Conservation (phyloP, 2,888 invertebrate genomes). For the Mythimna lalbum region DNA sequence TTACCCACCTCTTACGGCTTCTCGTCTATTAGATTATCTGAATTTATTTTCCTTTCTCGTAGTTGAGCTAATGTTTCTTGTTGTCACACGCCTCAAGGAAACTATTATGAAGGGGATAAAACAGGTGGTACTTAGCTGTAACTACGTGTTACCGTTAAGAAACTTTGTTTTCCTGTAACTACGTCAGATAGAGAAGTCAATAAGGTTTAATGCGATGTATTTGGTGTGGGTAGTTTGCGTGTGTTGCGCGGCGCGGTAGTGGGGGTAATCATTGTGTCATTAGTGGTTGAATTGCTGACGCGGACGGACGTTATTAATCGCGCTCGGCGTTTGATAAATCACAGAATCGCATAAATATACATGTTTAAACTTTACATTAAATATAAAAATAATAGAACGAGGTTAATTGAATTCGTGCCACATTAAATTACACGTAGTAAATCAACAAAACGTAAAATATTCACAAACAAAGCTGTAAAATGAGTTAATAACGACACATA, state of each 20-base stretch:
- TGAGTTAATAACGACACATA: conserved; percentile 40
- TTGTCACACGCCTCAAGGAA: conserved; percentile 67
- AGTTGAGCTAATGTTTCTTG: conserved; percentile 68
- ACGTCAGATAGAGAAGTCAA: conserved; percentile 59
- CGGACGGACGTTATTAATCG: conserved; percentile 24
- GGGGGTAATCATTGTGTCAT: conserved; percentile 47
- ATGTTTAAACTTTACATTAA: conserved; percentile 4
- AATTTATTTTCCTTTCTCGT: conserved; percentile 77
- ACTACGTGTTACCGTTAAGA: conserved; percentile 63
- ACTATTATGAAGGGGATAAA: conserved; percentile 69
- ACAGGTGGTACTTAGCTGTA: conserved; percentile 63
- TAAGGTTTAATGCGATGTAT: conserved; percentile 56
- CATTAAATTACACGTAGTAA: conserved; percentile 16
- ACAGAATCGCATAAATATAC: conserved; percentile 18
- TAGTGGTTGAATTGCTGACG: conserved; percentile 45
- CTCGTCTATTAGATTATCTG: conserved; percentile 80
- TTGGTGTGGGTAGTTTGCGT: conserved; percentile 52
- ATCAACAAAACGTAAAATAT: conserved; percentile 24
- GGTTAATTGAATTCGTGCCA: conserved; percentile 11
- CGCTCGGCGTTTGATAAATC: conserved; percentile 30
- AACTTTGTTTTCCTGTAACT: conserved; percentile 65
- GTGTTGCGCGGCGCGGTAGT: conserved; percentile 20
- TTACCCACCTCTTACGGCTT: conserved; percentile 75
- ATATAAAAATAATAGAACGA: conserved; percentile 15
- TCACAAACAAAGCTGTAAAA: conserved; percentile 23